These are phyloP conservation scores for Semotilus atromaculatus DNA, from an alignment of 2,797 vertebrate species.

Conservation along the genomic window DNA sequence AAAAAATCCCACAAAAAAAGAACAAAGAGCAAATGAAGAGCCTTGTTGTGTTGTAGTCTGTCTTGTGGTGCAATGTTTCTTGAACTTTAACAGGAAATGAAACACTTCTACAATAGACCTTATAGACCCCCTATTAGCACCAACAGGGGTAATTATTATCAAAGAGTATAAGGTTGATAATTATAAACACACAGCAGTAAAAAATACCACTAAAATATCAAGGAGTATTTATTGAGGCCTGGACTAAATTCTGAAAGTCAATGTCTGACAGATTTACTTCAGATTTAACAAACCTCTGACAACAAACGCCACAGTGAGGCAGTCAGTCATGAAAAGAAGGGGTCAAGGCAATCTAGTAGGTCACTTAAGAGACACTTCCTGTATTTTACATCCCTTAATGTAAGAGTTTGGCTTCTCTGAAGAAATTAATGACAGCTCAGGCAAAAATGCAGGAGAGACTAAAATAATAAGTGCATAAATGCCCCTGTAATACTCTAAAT, in stretches of 20 bases:
- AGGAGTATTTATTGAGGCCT: background rate
- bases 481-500: background rate
- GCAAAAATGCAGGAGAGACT: background rate
- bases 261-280: background rate
- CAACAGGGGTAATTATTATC: conserved; percentile 57
- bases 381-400: background rate
- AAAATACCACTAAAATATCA: conserved; percentile 19
- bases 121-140: conserved; percentile 47
- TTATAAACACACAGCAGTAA: conserved; percentile 38
- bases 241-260: background rate
- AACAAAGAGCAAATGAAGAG: too few species aligned
- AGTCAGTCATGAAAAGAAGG: background rate
- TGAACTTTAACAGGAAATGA: conserved; percentile 61
- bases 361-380: background rate
- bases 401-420: background rate
- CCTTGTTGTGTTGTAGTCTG: background rate
- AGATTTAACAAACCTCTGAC: background rate
- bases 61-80: background rate
- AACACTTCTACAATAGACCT: conserved; percentile 62
- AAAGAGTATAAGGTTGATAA: conserved; percentile 54
- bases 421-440: background rate
- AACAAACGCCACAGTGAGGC: background rate
- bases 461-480: background rate
- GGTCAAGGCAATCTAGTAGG: background rate
- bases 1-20: too few species aligned